phyloP scores from a whole-genome alignment of 2,888 invertebrate genomes.

The Eupithecia abbreviata region DNA sequence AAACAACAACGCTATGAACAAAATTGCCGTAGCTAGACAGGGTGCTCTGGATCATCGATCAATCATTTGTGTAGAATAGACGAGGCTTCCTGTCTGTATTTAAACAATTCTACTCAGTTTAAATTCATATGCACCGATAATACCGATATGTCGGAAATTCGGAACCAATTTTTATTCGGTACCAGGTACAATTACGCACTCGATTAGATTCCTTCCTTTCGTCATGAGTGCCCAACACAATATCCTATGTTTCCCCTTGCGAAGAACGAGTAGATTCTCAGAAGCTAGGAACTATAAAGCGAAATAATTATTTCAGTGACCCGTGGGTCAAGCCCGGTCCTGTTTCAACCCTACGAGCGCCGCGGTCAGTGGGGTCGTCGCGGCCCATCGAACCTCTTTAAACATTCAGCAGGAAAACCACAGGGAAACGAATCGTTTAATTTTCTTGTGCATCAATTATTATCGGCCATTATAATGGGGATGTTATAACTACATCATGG shows the following conservation, averaged over 20 bases:
- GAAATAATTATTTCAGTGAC: slow-evolving; percentile 16
- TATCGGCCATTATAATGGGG: slow-evolving; percentile 20
- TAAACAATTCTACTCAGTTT: too few species aligned
- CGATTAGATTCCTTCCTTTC: not conserved
- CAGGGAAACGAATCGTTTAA: slow-evolving; percentile 56
- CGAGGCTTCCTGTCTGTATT: too few species aligned
- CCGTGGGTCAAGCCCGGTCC: slow-evolving; percentile 20
- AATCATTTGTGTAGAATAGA: too few species aligned
- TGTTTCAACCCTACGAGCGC: slow-evolving; percentile 55
- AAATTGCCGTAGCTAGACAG: too few species aligned
- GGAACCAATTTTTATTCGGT: too few species aligned
- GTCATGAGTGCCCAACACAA: not conserved
- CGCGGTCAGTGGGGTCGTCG: slow-evolving; percentile 56
- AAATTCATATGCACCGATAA: too few species aligned
- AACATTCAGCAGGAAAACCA: slow-evolving; percentile 68
- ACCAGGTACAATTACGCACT: not conserved
- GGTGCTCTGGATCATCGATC: too few species aligned
- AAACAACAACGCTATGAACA: too few species aligned
- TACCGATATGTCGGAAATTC: too few species aligned
- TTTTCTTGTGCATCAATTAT: slow-evolving; percentile 51
- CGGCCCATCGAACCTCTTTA: slow-evolving; percentile 65
- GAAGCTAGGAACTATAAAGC: slow-evolving; percentile 3
- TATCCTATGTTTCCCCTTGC: not conserved
- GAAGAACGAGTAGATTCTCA: not conserved
- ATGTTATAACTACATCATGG: not conserved